Evolutionary conservation across 2,888 invertebrate genomes (phyloP).

Genomic region (Leucophenga montana): DNA sequence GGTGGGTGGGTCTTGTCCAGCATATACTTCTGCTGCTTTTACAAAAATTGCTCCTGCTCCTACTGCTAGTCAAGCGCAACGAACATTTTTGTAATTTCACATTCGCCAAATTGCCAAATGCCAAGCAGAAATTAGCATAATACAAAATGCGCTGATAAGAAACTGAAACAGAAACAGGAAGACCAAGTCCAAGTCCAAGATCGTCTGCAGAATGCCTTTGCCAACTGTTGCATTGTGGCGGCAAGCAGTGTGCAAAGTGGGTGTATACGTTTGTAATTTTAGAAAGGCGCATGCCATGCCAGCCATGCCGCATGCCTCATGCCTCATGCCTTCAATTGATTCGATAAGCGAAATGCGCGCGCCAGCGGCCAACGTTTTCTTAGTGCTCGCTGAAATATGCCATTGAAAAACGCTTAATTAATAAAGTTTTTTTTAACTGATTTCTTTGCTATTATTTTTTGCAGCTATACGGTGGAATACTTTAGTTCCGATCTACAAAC

Average conservation of each 20-base stretch:
- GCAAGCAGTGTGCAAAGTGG: no score
- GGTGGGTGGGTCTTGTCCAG: slow-evolving; percentile 9
- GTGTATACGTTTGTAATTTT: slow-evolving; percentile 9
- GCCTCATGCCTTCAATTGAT: not conserved
- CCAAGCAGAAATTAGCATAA: slow-evolving; percentile 21
- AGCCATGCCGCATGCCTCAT: no score
- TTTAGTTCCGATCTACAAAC: slow-evolving; percentile 85
- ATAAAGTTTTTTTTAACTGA: slow-evolving; percentile 11
- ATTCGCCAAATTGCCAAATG: slow-evolving; percentile 22
- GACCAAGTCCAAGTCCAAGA: not conserved
- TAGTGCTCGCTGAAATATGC: not conserved
- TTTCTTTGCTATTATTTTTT: slow-evolving; percentile 21
- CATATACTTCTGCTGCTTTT: no score
- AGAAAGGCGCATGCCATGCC: slow-evolving; percentile 17
- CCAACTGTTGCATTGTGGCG: not conserved
- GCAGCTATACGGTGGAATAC: slow-evolving; percentile 84
- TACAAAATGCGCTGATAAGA: slow-evolving; percentile 22
- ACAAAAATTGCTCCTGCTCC: no score
- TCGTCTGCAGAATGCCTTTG: no score
- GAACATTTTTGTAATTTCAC: slow-evolving; percentile 20
- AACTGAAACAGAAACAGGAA: not conserved
- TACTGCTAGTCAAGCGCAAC: not conserved
- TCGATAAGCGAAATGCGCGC: slow-evolving; percentile 4
- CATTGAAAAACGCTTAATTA: slow-evolving; percentile 5
- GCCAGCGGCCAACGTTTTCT: not conserved